Evolutionary conservation across 2,797 vertebrate species (phyloP), one percentile per base, ranked within the genome.

Genomic region (Helicolenus hilgendorfi): DNA sequence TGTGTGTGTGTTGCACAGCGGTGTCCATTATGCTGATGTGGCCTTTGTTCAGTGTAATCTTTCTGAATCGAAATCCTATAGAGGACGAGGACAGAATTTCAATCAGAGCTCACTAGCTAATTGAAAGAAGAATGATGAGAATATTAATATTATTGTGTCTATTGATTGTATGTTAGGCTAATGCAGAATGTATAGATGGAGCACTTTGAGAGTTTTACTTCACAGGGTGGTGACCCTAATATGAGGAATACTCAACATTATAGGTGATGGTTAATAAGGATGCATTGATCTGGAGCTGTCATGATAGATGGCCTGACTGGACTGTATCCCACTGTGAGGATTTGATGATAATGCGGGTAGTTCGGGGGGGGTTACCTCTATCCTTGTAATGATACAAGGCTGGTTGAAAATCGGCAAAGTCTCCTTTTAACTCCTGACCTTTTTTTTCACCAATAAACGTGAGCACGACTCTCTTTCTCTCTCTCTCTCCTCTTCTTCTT

Each of bases 11-110:
- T 59, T 55, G 1, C 3, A 15, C 13, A 33, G 24, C 15, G n/a
- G 7, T 11, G 22, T 77, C 73, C 67, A 81, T 90, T 85, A 79
- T 71, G 64, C 79, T 87, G 77, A 76, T 84, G 81, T 22, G 64
- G 60, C 81, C 64, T 89, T 93, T 88, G 79, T 73, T 78, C 11
- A 10, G 41, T 27, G 72, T 22, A 83, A 88, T 87, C 35, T 69
- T 71, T 76, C 62, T 58, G 15, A 89, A 76, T 80, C 4, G 13
- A 69, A 86, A 79, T 72, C 56, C 26, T 7, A 41, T 31, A 59
- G 14, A 56, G 11, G 38, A 27, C 3, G 4, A 65, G 41, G 53
- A 73, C 35, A 38, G 53, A 83, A 84, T 86, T 85, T 82, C 56
- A 88, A 83, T 83, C 38, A 53, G 53, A 11, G 53, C 69, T 41